Conservation (phyloP, 35 echinoderm and acorn worm genomes). For the Holothuria glaberrima region DNA sequence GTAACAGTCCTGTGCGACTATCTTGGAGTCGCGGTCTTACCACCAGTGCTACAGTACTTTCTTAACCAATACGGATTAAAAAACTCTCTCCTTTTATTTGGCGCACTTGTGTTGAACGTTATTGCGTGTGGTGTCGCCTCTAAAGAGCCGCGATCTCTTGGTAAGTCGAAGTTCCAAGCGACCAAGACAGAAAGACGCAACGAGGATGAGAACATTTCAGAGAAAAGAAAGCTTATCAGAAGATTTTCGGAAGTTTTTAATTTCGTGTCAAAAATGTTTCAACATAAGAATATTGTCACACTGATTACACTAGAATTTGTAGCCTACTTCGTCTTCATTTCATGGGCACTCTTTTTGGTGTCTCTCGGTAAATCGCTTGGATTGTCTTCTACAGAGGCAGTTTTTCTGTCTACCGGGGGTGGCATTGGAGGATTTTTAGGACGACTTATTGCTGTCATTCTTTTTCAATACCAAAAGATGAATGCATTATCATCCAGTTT, state of each 20-base stretch:
- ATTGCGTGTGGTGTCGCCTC: background rate
- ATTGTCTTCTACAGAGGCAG: background rate
- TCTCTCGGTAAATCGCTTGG: slow-evolving; percentile 23
- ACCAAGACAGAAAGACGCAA: background rate
- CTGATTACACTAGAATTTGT: background rate
- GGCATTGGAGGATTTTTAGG: background rate
- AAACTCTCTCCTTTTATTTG: background rate
- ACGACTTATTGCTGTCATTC: background rate
- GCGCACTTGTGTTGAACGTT: background rate
- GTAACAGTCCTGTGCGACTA: background rate
- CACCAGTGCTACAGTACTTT: slow-evolving; percentile 2
- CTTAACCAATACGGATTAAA: background rate
- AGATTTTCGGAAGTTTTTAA: background rate
- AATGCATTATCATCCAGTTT: background rate
- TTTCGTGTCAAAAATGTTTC: background rate
- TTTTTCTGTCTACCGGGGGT: background rate
- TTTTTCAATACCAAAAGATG: background rate
- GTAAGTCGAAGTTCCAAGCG: background rate
- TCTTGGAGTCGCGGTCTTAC: background rate
- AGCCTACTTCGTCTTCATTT: background rate
- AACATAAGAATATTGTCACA: background rate
- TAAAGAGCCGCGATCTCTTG: background rate
- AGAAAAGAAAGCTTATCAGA: background rate
- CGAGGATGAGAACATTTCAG: background rate
- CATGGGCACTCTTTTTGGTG: slow-evolving; percentile 19